These are phyloP conservation scores for Oligia fasciuncula DNA, from an alignment of 2,888 invertebrate species.

Conservation along the genomic window DNA sequence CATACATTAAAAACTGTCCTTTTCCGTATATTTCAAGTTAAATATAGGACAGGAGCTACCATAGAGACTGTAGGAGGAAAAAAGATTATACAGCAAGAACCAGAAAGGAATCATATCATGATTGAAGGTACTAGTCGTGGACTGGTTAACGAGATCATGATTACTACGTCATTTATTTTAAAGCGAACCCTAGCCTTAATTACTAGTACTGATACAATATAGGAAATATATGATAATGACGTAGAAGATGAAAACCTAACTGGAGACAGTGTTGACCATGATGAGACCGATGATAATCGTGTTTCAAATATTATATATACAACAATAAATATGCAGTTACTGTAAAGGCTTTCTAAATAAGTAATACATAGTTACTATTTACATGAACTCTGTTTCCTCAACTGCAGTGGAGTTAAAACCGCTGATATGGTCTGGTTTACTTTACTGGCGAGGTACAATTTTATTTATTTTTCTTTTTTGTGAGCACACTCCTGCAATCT, in stretches of 20 bases:
- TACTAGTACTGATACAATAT: background rate
- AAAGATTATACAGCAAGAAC: constrained; percentile 46
- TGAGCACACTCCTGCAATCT: constrained; percentile 51
- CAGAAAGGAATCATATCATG: constrained; percentile 43
- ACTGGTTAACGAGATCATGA: constrained; percentile 49
- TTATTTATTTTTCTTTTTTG: constrained; percentile 58
- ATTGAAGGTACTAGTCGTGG: constrained; percentile 44
- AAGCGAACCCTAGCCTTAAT: constrained; percentile 12
- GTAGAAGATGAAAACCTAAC: background rate
- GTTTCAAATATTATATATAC: background rate
- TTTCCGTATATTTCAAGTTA: constrained; percentile 15
- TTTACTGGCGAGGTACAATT: constrained; percentile 43
- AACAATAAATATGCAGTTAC: background rate
- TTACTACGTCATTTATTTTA: constrained; percentile 41
- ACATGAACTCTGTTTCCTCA: constrained; percentile 33
- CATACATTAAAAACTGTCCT: background rate
- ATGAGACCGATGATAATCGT: background rate
- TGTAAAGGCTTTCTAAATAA: background rate
- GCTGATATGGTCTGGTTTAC: constrained; percentile 54
- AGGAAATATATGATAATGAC: constrained; percentile 10
- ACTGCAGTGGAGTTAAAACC: constrained; percentile 37
- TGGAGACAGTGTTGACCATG: background rate
- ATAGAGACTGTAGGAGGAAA: constrained; percentile 10
- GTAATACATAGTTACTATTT: constrained; percentile 6
- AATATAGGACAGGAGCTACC: constrained; percentile 15